Evolutionary conservation across 2,113 vertebrate species (phyloP).

Genomic region (Petrocephalus zakoni): DNA sequence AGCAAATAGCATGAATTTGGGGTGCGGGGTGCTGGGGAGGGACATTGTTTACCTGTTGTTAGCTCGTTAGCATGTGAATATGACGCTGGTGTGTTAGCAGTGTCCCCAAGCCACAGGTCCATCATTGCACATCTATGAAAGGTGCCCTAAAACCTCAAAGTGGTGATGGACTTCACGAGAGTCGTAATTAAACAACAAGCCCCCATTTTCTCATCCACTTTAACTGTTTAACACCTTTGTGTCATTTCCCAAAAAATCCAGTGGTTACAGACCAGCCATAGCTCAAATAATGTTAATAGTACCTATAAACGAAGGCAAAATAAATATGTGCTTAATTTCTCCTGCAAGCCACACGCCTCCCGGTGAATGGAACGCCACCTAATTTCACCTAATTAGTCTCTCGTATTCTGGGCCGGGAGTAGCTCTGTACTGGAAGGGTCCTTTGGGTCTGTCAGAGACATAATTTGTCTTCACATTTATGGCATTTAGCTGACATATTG

Average conservation of each 20-base stretch:
- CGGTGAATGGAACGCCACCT: not conserved
- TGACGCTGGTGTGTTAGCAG: not conserved
- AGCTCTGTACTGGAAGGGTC: not conserved
- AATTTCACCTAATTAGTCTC: not conserved
- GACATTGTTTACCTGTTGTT: not conserved
- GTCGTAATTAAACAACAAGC: not conserved
- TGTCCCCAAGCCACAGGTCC: not conserved
- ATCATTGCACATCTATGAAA: not conserved
- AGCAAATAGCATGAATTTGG: not conserved
- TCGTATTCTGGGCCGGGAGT: not conserved
- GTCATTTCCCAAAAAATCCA: not conserved
- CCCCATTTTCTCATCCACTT: not conserved
- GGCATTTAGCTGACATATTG: too few species aligned
- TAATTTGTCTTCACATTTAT: too few species aligned
- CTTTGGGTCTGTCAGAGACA: too few species aligned
- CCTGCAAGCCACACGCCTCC: not conserved
- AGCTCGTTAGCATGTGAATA: not conserved
- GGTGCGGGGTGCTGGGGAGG: not conserved
- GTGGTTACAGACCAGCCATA: not conserved
- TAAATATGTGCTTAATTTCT: not conserved
- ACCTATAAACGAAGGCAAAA: not conserved
- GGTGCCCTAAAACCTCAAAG: not conserved
- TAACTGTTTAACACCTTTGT: not conserved
- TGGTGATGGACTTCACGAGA: not conserved
- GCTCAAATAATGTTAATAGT: not conserved